Evolutionary conservation across 2,888 invertebrate genomes (phyloP), one percentile per base, ranked within the genome.

Genomic region (Eupithecia insigniata): DNA sequence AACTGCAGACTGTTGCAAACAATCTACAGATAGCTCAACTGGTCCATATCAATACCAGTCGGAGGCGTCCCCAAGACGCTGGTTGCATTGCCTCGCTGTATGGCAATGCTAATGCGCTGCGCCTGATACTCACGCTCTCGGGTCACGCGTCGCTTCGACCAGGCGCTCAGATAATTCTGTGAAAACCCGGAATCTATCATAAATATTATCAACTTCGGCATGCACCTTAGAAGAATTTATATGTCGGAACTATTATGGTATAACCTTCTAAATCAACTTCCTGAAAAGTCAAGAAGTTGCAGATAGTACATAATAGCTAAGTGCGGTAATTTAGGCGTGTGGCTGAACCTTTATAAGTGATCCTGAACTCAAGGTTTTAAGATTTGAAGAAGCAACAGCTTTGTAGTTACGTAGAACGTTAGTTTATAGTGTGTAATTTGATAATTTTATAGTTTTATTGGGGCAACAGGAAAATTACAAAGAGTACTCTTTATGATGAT

Each of bases 281-380:
- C 55, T 55, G 55, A 12, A 12, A 55, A 26, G 12, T 55, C 26
- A 26, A 55, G 26, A 55, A 26, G 22, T 55, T 12, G 55, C 55
- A 55, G 55, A 22, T 51, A 51, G 51, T 51, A 51, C 51, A 61
- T 8, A n/a, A 10, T n/a, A 61, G 28, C 18, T 62, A 34, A 62
- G 61, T 32, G 32, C 18, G 34, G 32, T 32, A 18, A 60, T 62
- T 32, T 62, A 34, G 32, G 22, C 0, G n/a, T 61, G 30, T 30
- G 46, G 46, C 22, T n/a, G 32, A n/a, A 22, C n/a, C 26, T 34
- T 64, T 64, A 60, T 30, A 26, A 39, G 36, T 64, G 36, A 36
- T 36, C 22, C 62, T 26, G 34, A 64, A 71, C 65, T 67, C 77
- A 78, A 77, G 78, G 78, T 69, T 67, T 60, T 16, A 34, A 67